Evolutionary conservation across 2,888 invertebrate genomes (phyloP), one percentile per base, ranked within the genome.

Genomic region (Elegia similella): DNA sequence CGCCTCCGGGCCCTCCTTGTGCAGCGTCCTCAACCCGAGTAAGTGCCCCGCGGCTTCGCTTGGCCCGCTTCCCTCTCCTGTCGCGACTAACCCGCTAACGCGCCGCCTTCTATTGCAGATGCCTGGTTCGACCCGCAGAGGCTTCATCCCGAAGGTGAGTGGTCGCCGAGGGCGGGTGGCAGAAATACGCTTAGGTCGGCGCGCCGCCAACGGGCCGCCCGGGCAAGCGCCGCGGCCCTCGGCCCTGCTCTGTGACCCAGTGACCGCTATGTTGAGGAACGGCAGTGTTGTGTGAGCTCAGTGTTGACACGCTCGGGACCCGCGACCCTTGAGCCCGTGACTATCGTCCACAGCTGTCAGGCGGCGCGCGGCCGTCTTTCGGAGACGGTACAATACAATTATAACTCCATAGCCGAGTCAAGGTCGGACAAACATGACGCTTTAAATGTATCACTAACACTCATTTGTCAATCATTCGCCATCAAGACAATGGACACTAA

Each of bases 41-140:
- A 85, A 90, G 90, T 87, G 78, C 71, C 76, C 70, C 67, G 71
- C 77, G 76, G 72, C 75, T 69, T 65, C 69, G 80, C 82, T 81
- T 85, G 69, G 76, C 78, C 78, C 66, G 82, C 82, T 82, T 83
- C 60, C 67, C 68, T 82, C 77, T 78, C 72, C 84, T 87, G 79
- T 89, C 88, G 90, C 89, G 78, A 91, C 91, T 90, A 89, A 91
- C 90, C 86, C 88, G 88, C 90, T 91, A 90, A 90, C 90, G 78
- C 88, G 84, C 87, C 80, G 86, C 87, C 87, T 88, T 93, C 92
- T 91, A 92, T 95, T 96, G 78, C 96, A 97, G 97, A 96, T 95
- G 95, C 96, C 93, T 97, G 97, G 97, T 97, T 97, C 94, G 96
- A 96, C 90, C 97, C 97, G 81, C 96, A 96, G 92, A 95, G 96